Base-by-base conservation (phyloP, 2,113 vertebrate species). In the Panthera uncia region DNA sequence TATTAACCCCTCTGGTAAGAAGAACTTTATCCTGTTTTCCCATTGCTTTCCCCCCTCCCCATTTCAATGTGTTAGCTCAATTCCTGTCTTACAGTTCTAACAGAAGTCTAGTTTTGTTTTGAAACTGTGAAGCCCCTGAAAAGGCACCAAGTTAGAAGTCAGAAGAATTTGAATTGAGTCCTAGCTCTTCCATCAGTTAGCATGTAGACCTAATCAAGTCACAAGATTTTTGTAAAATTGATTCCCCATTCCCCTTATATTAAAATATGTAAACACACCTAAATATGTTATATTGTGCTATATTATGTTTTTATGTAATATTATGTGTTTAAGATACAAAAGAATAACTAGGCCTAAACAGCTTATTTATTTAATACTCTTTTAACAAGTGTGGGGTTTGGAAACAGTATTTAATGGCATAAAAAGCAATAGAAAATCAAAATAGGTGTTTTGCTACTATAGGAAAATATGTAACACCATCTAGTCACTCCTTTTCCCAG, bases 371-470 rank as follows among this genome's bases (percentile, higher is more conserved):
- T 52, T 91, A 12, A 63, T 74, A 2, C 4, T 50, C 7, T 4
- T 38, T 95, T 69, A 93, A 69, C 18, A 79, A 87, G 2, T 29
- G 0, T 36, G 29, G 5, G 1, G 1, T 76, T 52, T 48, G 4
- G 16, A 94, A 95, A 1, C 5, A 88, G 55, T 94, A 71, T 82
- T 63, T 61, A 89, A 93, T 29, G 92, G 7, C 57, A 0, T 61
- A 88, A 84, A 65, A 63, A 76, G 21, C 48, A 86, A 45, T 63
- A 74, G 50, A 73, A 57, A 78, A 84, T 91, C 1, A 96, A 97
- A 55, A 57, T 45, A 66, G 16, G 7, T 36, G 14, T 38, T 76
- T 21, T 76, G 0, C 29, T 91, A 31, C 3, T 63, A 29, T 50
- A 66, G 13, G 85, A 96, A 88, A 80, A 66, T 74, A 36, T 27